Base-by-base conservation (phyloP, 2,113 vertebrate species). In the Ivindomyrus marchei region DNA sequence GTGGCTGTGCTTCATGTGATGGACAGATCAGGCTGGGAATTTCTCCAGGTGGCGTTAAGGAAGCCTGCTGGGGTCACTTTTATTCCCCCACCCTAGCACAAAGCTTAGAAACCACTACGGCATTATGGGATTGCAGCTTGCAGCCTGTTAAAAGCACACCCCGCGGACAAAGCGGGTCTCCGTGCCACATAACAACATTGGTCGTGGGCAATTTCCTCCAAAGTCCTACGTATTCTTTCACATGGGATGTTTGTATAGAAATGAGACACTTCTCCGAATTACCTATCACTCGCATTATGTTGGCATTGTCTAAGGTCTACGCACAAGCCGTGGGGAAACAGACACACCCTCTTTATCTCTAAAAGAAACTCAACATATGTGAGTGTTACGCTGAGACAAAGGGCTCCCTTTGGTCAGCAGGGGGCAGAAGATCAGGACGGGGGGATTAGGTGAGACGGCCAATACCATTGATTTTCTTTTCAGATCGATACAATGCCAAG, bases 71-170 rank as follows among this genome's bases (percentile, higher is more conserved):
- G 74, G 36, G 13, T 6, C 36, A 19, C 13, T 80, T 80, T 42
- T 80, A 80, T 42, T 80, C 74, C 31, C 36, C 13, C 74, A 80
- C 13, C 74, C 4, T 42, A 4, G n/a, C 36, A 80, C 13, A 21
- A 80, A 42, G 74, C 36, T 77, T 39, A 19, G 15, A 77, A 42
- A 77, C 15, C 74, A 42, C 85, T 13, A 39, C 31, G 2, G 85
- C 50, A n/a, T 87, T 87, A 52, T 87, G 85, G 85, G 50, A 87
- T 47, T 87, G 85, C 50, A 31, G 13, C 31, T 50, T 53, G 85
- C 11, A 31, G 85, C 49, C 50, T 36, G 50, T 52, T 52, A 53
- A 56, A 53, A 56, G 62, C 62, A 70, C 85, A 31, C 11, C 15
- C 46, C 4, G 9, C 17, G 47, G 47, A 50, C 47, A 49, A 15